A percentile compares a stretch with the other conserved stretches of the same genome.
phyloP scores from a whole-genome alignment of 2,113 vertebrate genomes.

The Gadus chalcogrammus region DNA sequence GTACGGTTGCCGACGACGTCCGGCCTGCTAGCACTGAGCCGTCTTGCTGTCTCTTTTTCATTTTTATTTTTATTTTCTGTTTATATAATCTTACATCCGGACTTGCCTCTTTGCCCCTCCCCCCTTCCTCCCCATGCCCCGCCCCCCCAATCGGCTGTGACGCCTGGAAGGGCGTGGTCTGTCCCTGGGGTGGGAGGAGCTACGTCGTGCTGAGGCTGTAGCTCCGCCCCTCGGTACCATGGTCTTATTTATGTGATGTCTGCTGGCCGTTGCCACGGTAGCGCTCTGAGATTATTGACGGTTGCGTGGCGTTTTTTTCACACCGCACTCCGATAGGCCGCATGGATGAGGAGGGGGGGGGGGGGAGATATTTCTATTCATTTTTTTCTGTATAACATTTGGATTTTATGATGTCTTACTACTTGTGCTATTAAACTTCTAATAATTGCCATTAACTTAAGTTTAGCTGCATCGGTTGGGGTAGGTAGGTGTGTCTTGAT shows the following conservation, averaged over 20 bases:
- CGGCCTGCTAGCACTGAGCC: constrained; percentile 57
- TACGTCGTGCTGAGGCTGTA: not conserved
- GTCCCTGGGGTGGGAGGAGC: not conserved
- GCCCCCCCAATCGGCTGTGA: not conserved
- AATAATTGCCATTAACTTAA: constrained; percentile 23
- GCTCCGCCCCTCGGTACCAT: constrained; percentile 4
- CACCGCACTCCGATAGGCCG: not conserved
- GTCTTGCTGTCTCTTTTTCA: constrained; percentile 15
- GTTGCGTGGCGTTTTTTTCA: constrained; percentile 19
- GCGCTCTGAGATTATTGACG: too few species aligned
- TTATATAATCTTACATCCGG: constrained; percentile 34
- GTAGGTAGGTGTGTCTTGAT: constrained; percentile 24
- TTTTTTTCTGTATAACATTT: not conserved
- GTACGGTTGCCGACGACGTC: constrained; percentile 38
- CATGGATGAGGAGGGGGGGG: not conserved
- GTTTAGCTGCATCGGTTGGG: constrained; percentile 21
- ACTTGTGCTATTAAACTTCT: not conserved
- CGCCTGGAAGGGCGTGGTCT: not conserved
- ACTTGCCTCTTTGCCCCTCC: not conserved
- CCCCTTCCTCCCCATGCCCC: not conserved
- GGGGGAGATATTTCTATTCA: constrained; percentile 17
- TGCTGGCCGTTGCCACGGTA: not conserved
- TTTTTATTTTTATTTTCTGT: constrained; percentile 14
- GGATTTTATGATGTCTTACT: not conserved
- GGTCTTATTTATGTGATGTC: constrained; percentile 65